Evolutionary conservation across 2,113 vertebrate genomes (phyloP).

Genomic region (Micromys minutus): DNA sequence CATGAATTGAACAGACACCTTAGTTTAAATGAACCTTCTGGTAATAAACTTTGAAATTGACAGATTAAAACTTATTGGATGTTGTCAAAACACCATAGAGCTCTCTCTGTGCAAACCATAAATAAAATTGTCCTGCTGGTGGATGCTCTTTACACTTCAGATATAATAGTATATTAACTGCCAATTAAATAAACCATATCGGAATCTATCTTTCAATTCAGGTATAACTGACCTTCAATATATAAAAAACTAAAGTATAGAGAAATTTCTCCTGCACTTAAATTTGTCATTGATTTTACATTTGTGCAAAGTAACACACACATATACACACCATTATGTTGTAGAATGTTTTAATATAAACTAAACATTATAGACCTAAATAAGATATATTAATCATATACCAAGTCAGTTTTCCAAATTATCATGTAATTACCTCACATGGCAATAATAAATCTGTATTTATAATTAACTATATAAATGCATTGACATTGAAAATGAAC

Average conservation of each 20-base stretch:
- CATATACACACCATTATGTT: slow-evolving; percentile 52
- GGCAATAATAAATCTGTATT: slow-evolving; percentile 46
- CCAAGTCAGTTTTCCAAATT: slow-evolving; percentile 51
- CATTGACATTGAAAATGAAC: slow-evolving; percentile 37
- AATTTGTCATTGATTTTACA: slow-evolving; percentile 78
- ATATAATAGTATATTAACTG: slow-evolving; percentile 70
- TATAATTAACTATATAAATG: slow-evolving; percentile 11
- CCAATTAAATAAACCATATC: slow-evolving; percentile 80
- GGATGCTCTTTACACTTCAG: slow-evolving; percentile 69
- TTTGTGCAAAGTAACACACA: slow-evolving; percentile 60
- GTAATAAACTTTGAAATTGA: slow-evolving; percentile 85
- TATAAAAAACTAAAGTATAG: slow-evolving; percentile 79
- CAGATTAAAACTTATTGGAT: slow-evolving; percentile 83
- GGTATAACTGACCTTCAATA: slow-evolving; percentile 77
- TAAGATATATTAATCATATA: slow-evolving; percentile 59
- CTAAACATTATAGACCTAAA: slow-evolving; percentile 12
- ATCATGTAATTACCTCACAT: slow-evolving; percentile 48
- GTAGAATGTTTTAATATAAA: slow-evolving; percentile 70
- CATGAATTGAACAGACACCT: slow-evolving; percentile 79
- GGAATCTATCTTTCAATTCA: slow-evolving; percentile 78
- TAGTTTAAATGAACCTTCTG: slow-evolving; percentile 85
- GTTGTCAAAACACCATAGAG: slow-evolving; percentile 81
- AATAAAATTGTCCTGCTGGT: slow-evolving; percentile 80
- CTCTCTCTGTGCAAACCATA: slow-evolving; percentile 80
- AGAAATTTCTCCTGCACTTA: slow-evolving; percentile 75